Conservation (phyloP, 23 tunicate species). For the Halocynthia roretzi region DNA sequence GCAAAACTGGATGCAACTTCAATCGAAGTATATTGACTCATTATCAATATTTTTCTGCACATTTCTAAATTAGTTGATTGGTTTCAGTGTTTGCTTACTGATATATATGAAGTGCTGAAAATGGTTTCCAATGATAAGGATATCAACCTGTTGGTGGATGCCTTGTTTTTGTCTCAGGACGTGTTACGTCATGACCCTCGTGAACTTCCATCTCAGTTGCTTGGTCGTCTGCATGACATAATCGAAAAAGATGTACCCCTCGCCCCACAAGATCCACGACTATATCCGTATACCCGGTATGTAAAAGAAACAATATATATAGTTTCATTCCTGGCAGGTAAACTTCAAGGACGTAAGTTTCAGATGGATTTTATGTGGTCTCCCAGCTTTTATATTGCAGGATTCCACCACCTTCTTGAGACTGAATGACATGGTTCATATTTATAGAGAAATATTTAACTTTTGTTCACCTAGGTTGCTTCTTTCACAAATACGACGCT, state of each 20-base stretch:
- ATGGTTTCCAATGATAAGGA: conserved; percentile 42
- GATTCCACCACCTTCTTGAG: not conserved
- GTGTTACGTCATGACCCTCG: conserved; percentile 39
- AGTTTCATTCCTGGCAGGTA: not conserved
- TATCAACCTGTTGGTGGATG: conserved; percentile 49
- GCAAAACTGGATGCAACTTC: conserved; percentile 47
- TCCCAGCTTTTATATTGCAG: too few relatives aligned
- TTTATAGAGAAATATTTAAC: not conserved
- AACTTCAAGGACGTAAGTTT: not conserved
- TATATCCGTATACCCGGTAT: conserved; percentile 73
- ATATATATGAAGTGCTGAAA: conserved; percentile 17
- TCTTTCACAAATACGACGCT: conserved; percentile 65
- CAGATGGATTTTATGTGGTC: not conserved
- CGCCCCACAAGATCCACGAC: conserved; percentile 83
- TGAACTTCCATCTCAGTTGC: conserved; percentile 66
- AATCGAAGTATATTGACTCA: conserved; percentile 35
- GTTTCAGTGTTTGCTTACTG: conserved; percentile 37
- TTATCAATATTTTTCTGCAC: not conserved
- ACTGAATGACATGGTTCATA: not conserved
- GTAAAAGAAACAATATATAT: not conserved
- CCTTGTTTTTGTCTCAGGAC: conserved; percentile 53
- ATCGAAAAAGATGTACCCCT: conserved; percentile 79
- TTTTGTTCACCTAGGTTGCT: conserved; percentile 29
- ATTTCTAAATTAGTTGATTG: too few relatives aligned
- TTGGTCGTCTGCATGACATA: conserved; percentile 62